Evolutionary conservation across 2,888 invertebrate species (phyloP), one percentile per base, ranked within the genome.

Genomic region (Lycaena phlaeas): DNA sequence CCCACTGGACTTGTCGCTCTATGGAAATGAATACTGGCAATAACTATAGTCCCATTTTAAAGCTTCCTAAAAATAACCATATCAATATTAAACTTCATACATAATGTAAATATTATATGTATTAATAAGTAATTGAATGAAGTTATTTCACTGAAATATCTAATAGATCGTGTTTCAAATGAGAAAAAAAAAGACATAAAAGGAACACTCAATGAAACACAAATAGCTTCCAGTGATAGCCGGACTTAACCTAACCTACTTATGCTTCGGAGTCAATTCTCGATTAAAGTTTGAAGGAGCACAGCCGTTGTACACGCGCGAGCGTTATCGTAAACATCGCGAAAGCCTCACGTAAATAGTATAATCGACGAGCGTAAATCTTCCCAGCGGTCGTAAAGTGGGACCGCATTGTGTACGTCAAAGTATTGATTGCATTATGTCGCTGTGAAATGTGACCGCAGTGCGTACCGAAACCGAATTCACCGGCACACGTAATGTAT

Each of bases 351-450:
- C 67, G 64, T 66, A 70, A 69, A 72, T 68, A 68, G 59, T 55
- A 51, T 56, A 61, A 60, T 61, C 54, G 56, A 56, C 53, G 48
- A 48, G 56, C 65, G 66, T 71, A 70, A 74, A 73, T 73, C 69
- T 68, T 67, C 51, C 49, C 44, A 52, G 57, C 58, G 61, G 51
- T 61, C 64, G 69, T 73, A 68, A 70, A 66, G 58, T 55, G 61
- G 52, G 55, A 67, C 68, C 71, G 63, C 67, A 65, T 59, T 66
- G 64, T 65, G 59, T 51, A 62, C 64, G 65, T 65, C 61, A 65
- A 62, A 63, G 60, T 73, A 75, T 75, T 65, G 72, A 75, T 74
- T 73, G 64, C 59, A 64, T 65, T 63, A 66, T 57, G 56, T 52
- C 49, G 50, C 51, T 45, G 52, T 52, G 57, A 59, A 62, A 61